Percentiles rank a stretch among this genome's conserved stretches.
Evolutionary conservation across 2,797 vertebrate species (phyloP).

Genomic region (Hapalemur alaotrensis): DNA sequence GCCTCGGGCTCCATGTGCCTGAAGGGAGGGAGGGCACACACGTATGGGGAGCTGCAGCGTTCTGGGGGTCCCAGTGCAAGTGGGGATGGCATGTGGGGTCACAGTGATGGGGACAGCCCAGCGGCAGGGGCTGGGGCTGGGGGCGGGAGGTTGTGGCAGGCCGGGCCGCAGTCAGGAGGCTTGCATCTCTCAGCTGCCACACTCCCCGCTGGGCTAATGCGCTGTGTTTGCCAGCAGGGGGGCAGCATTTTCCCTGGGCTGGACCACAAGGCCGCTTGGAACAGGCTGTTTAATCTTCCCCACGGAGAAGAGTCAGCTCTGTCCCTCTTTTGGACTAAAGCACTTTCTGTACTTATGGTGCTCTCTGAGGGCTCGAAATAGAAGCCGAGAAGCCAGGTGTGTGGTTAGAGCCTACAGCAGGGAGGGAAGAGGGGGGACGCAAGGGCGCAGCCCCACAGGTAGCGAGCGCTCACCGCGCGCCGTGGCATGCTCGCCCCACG

Average conservation of each 20-base stretch:
- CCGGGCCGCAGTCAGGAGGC: background rate
- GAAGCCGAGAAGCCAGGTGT: slow-evolving; percentile 18
- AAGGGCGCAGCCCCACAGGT: background rate
- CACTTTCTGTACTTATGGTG: slow-evolving; percentile 21
- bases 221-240: background rate
- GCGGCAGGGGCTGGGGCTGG: background rate
- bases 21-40: background rate
- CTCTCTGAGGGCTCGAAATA: slow-evolving; percentile 40
- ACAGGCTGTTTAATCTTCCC: slow-evolving; percentile 11
- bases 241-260: background rate
- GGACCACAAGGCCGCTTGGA: background rate
- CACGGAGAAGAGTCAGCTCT: background rate
- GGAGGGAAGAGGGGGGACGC: background rate
- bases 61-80: background rate
- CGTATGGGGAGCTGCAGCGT: background rate
- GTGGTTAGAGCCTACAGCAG: background rate
- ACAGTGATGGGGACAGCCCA: background rate
- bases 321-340: slow-evolving; percentile 36
- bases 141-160: background rate
- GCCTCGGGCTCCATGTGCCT: background rate
- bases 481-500: fast-evolving
- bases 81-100: background rate
- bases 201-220: background rate
- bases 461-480: fast-evolving
- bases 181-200: background rate